Percentiles rank a stretch among this genome's conserved stretches.
These are phyloP conservation scores for Laspeyria flexula DNA, from an alignment of 2,888 invertebrate genomes.

Conservation along the genomic window DNA sequence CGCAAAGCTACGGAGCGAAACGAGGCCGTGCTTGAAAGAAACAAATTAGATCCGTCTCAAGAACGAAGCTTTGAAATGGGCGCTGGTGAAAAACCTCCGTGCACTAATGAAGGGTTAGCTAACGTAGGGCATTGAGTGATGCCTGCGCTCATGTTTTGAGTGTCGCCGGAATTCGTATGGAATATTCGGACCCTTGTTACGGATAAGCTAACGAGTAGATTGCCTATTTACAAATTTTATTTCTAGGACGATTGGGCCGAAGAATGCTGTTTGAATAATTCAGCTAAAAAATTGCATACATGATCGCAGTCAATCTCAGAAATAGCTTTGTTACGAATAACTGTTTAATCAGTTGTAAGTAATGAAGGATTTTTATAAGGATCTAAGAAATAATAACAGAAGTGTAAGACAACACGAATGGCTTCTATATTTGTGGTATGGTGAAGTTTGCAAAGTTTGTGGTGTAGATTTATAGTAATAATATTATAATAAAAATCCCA, in stretches of 20 bases:
- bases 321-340: no score
- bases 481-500: no score
- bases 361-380: no score
- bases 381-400: no score
- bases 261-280: background rate
- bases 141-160: constrained; percentile 24
- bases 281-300: no score
- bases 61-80: constrained; percentile 73
- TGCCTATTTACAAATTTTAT: background rate
- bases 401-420: no score
- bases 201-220: constrained; percentile 12
- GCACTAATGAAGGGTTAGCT: constrained; percentile 77
- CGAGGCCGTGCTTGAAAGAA: constrained; percentile 76
- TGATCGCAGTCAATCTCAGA: no score
- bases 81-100: constrained; percentile 65
- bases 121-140: constrained; percentile 37
- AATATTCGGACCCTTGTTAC: constrained; percentile 30
- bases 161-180: constrained; percentile 18
- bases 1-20: constrained; percentile 67
- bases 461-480: no score
- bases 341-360: no score
- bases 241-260: background rate
- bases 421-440: no score
- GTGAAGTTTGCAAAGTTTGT: no score
- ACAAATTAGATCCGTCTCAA: constrained; percentile 82